These are phyloP conservation scores for Adelphocoris suturalis DNA, from an alignment of 2,888 invertebrate genomes.

Conservation along the genomic window DNA sequence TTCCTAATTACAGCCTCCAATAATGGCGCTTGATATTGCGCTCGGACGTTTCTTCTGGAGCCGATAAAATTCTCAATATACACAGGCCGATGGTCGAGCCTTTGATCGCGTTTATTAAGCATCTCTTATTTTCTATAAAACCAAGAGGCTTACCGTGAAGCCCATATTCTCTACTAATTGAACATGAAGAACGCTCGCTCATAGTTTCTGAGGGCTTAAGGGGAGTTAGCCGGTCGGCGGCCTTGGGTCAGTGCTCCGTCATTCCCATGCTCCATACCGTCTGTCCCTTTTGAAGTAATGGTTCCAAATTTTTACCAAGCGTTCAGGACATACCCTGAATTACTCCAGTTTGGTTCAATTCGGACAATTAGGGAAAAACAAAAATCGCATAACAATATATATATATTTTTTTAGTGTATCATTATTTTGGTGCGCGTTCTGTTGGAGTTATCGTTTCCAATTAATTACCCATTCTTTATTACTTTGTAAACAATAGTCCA, in stretches of 20 bases:
- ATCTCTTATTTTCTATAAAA: not conserved
- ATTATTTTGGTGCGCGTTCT: no score
- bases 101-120: not conserved
- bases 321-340: no score
- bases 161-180: not conserved
- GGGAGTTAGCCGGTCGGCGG: no score
- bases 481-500: no score
- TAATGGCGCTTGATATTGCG: slow-evolving; percentile 18
- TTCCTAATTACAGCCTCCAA: slow-evolving; percentile 44
- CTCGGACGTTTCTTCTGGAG: not conserved
- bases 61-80: not conserved
- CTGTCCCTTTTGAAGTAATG: no score
- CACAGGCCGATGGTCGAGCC: not conserved
- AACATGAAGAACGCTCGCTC: not conserved
- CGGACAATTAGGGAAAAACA: not conserved
- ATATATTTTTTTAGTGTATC: no score
- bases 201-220: not conserved
- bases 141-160: not conserved
- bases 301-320: no score
- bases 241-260: no score
- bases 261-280: no score
- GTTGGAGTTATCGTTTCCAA: no score
- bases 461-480: no score
- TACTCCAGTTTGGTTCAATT: no score
- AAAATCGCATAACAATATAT: not conserved